Conservation (phyloP, 2,888 invertebrate genomes). For the Macaria notata region DNA sequence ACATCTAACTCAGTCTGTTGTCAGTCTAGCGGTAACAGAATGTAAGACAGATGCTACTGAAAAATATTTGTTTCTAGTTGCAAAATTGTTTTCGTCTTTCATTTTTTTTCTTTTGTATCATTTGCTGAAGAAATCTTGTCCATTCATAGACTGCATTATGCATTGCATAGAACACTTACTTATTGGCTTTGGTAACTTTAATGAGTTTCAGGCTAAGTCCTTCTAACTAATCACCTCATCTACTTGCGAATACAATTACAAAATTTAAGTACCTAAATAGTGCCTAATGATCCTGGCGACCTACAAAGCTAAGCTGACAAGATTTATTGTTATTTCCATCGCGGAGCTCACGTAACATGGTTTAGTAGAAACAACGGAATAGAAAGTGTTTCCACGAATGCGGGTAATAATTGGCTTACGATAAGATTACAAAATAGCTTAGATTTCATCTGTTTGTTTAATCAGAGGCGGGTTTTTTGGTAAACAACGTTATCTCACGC, state of each 20-base stretch:
- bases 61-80: no score
- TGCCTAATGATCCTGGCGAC: conserved; percentile 7
- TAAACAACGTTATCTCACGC: conserved; percentile 21
- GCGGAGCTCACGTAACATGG: conserved; percentile 12
- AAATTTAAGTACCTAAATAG: conserved; percentile 3
- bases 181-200: no score
- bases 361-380: conserved; percentile 21
- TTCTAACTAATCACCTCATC: no score
- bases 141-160: no score
- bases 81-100: no score
- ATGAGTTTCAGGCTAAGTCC: no score
- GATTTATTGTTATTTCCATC: conserved; percentile 15
- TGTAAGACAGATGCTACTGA: no score
- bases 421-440: conserved; percentile 25
- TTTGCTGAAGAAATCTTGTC: no score
- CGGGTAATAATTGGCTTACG: conserved; percentile 24
- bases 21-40: no score
- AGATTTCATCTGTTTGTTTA: conserved; percentile 24
- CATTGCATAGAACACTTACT: no score
- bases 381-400: conserved; percentile 22
- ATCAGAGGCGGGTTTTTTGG: conserved; percentile 7
- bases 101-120: no score
- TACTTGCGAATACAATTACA: neutral
- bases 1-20: no score
- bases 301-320: conserved; percentile 14